Conservation (phyloP, 2,113 vertebrate genomes). For the Gymnobelideus leadbeateri region DNA sequence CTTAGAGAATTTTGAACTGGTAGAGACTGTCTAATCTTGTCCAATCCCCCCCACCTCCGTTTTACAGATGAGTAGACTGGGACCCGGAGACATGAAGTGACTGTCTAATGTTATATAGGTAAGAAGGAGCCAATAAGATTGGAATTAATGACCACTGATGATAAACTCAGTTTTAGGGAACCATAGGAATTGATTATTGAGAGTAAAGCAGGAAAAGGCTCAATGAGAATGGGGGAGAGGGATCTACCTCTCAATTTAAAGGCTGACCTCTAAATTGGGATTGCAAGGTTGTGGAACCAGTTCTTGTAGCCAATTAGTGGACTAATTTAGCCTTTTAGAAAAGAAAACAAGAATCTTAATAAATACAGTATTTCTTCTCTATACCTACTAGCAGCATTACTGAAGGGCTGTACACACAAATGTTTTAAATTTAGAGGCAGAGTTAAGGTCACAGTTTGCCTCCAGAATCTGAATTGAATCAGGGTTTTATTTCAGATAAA, state of each 20-base stretch:
- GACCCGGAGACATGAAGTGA: not conserved
- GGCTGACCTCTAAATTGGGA: slow-evolving; percentile 51
- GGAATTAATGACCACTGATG: not conserved
- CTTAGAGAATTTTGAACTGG: not conserved
- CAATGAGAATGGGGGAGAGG: not conserved
- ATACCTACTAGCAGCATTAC: slow-evolving; percentile 55
- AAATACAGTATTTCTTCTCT: slow-evolving; percentile 67
- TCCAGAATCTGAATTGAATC: slow-evolving; percentile 85
- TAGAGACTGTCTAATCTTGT: not conserved
- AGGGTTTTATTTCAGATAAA: slow-evolving; percentile 87
- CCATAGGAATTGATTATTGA: not conserved
- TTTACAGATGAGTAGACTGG: not conserved
- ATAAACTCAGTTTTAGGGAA: not conserved
- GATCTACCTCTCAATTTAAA: slow-evolving; percentile 56
- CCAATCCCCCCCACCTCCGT: not conserved
- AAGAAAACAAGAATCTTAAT: slow-evolving; percentile 73
- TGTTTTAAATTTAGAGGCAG: slow-evolving; percentile 83
- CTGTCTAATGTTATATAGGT: not conserved
- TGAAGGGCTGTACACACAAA: slow-evolving; percentile 71
- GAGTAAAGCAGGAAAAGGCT: not conserved
- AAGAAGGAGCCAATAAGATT: not conserved
- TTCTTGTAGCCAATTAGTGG: slow-evolving; percentile 68
- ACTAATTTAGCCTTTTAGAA: slow-evolving; percentile 75
- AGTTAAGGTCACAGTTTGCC: slow-evolving; percentile 81
- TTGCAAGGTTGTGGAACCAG: slow-evolving; percentile 52